Evolutionary conservation across 2,888 invertebrate species (phyloP).

Genomic region (Crioceris asparagi): DNA sequence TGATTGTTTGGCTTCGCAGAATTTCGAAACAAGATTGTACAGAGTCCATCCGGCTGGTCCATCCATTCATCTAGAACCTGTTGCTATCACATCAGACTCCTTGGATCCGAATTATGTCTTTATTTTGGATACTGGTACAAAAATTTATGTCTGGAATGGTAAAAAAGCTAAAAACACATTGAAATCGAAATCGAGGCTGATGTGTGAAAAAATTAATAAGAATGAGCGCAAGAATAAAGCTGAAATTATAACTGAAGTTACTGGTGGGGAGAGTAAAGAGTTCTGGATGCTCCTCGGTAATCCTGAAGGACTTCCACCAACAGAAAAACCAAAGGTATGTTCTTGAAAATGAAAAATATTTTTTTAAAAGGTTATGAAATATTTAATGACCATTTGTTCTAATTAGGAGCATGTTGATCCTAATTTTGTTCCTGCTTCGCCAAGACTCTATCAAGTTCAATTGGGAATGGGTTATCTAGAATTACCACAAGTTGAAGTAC

Average conservation of each 20-base stretch:
- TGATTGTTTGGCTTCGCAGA: slow-evolving; percentile 40
- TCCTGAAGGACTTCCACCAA: slow-evolving; percentile 41
- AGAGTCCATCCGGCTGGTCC: slow-evolving; percentile 81
- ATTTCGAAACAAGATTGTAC: slow-evolving; percentile 74
- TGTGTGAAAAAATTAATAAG: slow-evolving; percentile 98
- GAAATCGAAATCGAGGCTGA: slow-evolving; percentile 76
- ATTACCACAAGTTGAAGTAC: slow-evolving; percentile 81
- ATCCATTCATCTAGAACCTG: slow-evolving; percentile 82
- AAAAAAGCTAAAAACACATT: slow-evolving; percentile 78
- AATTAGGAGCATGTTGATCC: slow-evolving; percentile 63
- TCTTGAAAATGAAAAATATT: neutral
- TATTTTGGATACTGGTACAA: slow-evolving; percentile 75
- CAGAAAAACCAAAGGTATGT: slow-evolving; percentile 39
- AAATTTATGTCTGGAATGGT: slow-evolving; percentile 88
- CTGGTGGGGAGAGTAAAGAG: slow-evolving; percentile 70
- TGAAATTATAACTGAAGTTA: slow-evolving; percentile 74
- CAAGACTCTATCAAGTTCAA: slow-evolving; percentile 87
- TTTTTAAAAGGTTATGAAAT: neutral
- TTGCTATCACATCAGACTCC: slow-evolving; percentile 55
- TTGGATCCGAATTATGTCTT: slow-evolving; percentile 90
- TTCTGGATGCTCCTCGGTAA: slow-evolving; percentile 73
- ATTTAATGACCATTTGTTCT: slow-evolving; percentile 5
- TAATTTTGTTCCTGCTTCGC: slow-evolving; percentile 52
- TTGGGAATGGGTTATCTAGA: slow-evolving; percentile 98
- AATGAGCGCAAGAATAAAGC: slow-evolving; percentile 94